These are phyloP conservation scores for Dreissena polymorpha DNA, from an alignment of 1,140 invertebrate genomes.

Conservation along the genomic window DNA sequence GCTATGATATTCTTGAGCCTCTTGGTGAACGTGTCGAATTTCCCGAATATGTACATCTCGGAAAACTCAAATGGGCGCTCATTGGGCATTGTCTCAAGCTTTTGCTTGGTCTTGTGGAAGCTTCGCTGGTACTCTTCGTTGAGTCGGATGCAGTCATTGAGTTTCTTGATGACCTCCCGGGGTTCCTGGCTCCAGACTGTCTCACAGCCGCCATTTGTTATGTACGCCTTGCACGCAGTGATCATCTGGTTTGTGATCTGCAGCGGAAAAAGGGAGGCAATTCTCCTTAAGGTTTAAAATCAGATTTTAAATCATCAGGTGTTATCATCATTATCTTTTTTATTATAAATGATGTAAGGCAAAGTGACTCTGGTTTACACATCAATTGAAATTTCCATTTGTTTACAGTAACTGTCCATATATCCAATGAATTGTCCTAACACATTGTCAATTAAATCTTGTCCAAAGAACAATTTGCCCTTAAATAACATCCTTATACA, in stretches of 20 bases:
- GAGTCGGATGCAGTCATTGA: constrained; percentile 92
- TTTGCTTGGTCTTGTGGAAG: constrained; percentile 81
- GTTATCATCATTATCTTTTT: too few species aligned
- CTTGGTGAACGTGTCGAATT: constrained; percentile 95
- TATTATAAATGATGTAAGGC: too few species aligned
- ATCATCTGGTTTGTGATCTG: constrained; percentile 99
- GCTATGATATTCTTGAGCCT: constrained; percentile 93
- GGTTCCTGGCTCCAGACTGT: constrained; percentile 94
- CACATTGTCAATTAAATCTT: too few species aligned
- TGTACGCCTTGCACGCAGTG: constrained; percentile 94
- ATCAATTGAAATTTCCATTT: too few species aligned
- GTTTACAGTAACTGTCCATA: too few species aligned
- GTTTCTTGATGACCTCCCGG: constrained; percentile 86
- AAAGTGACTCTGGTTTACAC: too few species aligned
- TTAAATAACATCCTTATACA: too few species aligned
- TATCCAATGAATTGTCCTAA: too few species aligned
- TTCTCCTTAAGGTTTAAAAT: too few species aligned
- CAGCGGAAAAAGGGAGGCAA: constrained; percentile 58
- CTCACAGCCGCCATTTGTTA: constrained; percentile 91
- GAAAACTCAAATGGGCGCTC: constrained; percentile 92
- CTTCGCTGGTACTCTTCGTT: constrained; percentile 86
- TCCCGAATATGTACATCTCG: constrained; percentile 97
- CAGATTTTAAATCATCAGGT: too few species aligned
- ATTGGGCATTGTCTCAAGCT: constrained; percentile 80
- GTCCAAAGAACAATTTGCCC: too few species aligned